These are phyloP conservation scores for Mimumesa dahlbomi DNA, from an alignment of 2,888 invertebrate genomes.

Conservation along the genomic window DNA sequence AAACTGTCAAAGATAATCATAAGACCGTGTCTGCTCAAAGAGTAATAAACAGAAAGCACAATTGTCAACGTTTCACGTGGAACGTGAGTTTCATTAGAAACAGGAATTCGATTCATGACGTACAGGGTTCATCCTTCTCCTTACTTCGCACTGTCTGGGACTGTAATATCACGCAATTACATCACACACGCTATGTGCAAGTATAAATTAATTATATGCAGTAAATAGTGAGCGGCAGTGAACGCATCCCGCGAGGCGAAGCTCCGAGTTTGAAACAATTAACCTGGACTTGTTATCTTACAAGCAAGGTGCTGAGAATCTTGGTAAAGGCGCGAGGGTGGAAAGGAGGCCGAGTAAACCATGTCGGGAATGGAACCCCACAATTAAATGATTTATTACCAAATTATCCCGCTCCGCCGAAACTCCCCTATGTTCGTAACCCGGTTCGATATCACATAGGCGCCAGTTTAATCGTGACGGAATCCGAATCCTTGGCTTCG, in stretches of 20 bases:
- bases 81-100: conserved; percentile 8
- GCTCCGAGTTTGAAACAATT: conserved; percentile 73
- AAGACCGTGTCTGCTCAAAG: not conserved
- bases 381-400: conserved; percentile 67
- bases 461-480: conserved; percentile 29
- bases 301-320: conserved; percentile 45
- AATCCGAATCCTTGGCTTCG: too few species aligned
- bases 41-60: not conserved
- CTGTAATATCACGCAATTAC: conserved; percentile 50
- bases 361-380: conserved; percentile 43
- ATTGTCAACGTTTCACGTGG: not conserved
- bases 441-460: conserved; percentile 18
- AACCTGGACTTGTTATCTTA: conserved; percentile 71
- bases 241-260: conserved; percentile 49
- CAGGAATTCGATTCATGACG: conserved; percentile 15
- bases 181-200: conserved; percentile 36
- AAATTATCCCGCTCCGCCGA: conserved; percentile 57
- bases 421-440: conserved; percentile 36
- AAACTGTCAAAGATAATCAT: too few species aligned
- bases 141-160: not conserved
- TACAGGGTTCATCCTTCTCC: not conserved
- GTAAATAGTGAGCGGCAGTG: conserved; percentile 65
- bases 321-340: conserved; percentile 17
- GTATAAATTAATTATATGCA: conserved; percentile 70
- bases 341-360: conserved; percentile 1